phyloP scores from a whole-genome alignment of 2,113 vertebrate species.

The Tenebrosternarchus preto region DNA sequence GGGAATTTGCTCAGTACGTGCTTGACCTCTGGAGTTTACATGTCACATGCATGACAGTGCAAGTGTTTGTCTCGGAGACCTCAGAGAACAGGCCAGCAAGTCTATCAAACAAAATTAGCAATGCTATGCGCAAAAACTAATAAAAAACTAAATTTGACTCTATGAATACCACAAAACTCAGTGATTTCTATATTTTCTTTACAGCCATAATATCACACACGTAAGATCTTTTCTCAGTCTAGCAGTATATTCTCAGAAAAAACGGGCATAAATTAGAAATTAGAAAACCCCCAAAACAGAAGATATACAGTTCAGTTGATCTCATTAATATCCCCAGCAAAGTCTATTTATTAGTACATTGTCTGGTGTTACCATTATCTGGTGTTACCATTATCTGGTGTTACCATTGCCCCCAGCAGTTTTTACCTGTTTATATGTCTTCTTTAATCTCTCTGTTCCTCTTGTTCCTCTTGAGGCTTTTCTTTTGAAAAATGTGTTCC shows the following conservation, averaged over 20 bases:
- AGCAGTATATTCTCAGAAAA: not conserved
- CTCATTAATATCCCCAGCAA: not conserved
- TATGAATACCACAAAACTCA: too few relatives aligned
- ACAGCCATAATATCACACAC: too few relatives aligned
- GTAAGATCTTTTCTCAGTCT: not conserved
- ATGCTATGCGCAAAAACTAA: not conserved
- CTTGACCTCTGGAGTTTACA: conserved; percentile 34
- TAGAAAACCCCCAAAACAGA: too few relatives aligned
- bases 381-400: not conserved
- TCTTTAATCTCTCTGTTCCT: conserved; percentile 15
- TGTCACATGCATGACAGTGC: not conserved
- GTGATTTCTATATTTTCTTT: too few relatives aligned
- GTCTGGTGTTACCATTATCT: not conserved
- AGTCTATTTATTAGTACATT: not conserved
- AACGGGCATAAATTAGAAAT: too few relatives aligned
- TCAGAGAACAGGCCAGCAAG: too few relatives aligned
- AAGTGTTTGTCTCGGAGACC: not conserved
- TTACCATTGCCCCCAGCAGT: not conserved
- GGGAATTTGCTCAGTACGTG: conserved; percentile 51
- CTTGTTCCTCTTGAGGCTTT: conserved; percentile 4
- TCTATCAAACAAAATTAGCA: not conserved
- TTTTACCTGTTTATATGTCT: conserved; percentile 44
- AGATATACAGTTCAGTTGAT: too few relatives aligned
- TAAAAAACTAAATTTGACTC: too few relatives aligned
- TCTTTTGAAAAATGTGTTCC: conserved; percentile 24